A percentile compares a stretch with the other conserved stretches of the same genome.
phyloP scores from a whole-genome alignment of 2,113 vertebrate genomes.

The Peromyscus leucopus region DNA sequence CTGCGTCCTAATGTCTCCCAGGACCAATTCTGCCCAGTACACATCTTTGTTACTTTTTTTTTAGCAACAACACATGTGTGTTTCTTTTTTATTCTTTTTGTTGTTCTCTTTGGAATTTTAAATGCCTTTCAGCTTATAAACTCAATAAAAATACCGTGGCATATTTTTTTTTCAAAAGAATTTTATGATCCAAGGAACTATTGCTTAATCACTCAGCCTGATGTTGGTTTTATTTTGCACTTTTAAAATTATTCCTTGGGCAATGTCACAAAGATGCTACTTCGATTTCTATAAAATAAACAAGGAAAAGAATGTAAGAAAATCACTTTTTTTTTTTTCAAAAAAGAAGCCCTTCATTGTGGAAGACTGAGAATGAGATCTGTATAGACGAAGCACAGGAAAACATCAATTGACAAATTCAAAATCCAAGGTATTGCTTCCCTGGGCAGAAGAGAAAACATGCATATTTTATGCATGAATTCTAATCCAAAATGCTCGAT shows the following conservation, averaged over 20 bases:
- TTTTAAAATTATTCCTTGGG: constrained; percentile 61
- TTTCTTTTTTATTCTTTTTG: constrained; percentile 76
- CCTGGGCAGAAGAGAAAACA: constrained; percentile 22
- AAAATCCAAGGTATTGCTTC: neutral
- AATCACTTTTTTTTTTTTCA: neutral
- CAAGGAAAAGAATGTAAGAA: neutral
- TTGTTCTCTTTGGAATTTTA: constrained; percentile 82
- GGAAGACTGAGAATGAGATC: neutral
- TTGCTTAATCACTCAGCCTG: constrained; percentile 79
- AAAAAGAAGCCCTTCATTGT: neutral
- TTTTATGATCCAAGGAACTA: constrained; percentile 75
- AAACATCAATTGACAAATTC: neutral
- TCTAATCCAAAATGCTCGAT: constrained; percentile 38
- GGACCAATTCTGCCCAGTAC: constrained; percentile 56
- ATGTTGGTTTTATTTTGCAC: constrained; percentile 73
- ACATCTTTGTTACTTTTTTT: constrained; percentile 73
- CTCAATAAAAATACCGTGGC: constrained; percentile 77
- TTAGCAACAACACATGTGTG: constrained; percentile 77
- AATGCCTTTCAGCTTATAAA: constrained; percentile 80
- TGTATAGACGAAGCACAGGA: neutral
- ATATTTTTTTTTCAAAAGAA: constrained; percentile 75
- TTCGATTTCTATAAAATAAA: constrained; percentile 68
- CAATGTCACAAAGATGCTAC: constrained; percentile 68
- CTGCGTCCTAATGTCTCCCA: constrained; percentile 73
- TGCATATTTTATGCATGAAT: constrained; percentile 43